A percentile compares a stretch with the other conserved stretches of the same genome.
Evolutionary conservation across 2,113 vertebrate species (phyloP).

Genomic region (Sisor rabdophorus): DNA sequence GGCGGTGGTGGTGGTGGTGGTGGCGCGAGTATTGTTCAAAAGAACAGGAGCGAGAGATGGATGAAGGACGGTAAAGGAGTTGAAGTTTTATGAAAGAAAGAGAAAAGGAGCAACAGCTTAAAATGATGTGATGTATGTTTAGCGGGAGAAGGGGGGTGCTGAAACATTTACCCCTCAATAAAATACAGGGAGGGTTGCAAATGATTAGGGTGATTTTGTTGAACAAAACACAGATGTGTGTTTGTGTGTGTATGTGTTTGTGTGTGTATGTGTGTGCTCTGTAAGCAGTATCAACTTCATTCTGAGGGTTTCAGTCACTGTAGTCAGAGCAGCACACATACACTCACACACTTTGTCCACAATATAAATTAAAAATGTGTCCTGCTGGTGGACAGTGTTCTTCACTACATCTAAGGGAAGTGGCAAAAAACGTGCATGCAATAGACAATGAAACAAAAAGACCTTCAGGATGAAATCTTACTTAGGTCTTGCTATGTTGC

Average conservation of each 20-base stretch:
- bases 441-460: background rate
- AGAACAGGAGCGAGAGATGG: constrained; percentile 54
- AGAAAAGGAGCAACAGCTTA: constrained; percentile 14
- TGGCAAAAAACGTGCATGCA: too few relatives aligned
- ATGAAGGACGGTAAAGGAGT: constrained; percentile 37
- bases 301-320: constrained; percentile 49
- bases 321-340: constrained; percentile 37
- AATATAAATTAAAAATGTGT: constrained; percentile 3
- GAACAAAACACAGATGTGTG: constrained; percentile 2
- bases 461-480: background rate
- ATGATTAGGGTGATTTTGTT: background rate
- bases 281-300: constrained; percentile 67
- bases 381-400: background rate
- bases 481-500: background rate
- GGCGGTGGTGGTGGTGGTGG: constrained; percentile 50
- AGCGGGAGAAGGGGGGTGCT: background rate
- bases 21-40: constrained; percentile 52
- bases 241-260: constrained; percentile 30
- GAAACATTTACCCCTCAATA: constrained; percentile 22
- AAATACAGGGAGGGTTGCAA: constrained; percentile 3
- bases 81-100: constrained; percentile 39
- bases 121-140: constrained; percentile 42
- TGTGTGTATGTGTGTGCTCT: constrained; percentile 20
- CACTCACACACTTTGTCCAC: constrained; percentile 27
- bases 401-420: background rate